A percentile compares a stretch with the other conserved stretches of the same genome.
Evolutionary conservation across 2,888 invertebrate species (phyloP).

Genomic region (Eilema sororculum): DNA sequence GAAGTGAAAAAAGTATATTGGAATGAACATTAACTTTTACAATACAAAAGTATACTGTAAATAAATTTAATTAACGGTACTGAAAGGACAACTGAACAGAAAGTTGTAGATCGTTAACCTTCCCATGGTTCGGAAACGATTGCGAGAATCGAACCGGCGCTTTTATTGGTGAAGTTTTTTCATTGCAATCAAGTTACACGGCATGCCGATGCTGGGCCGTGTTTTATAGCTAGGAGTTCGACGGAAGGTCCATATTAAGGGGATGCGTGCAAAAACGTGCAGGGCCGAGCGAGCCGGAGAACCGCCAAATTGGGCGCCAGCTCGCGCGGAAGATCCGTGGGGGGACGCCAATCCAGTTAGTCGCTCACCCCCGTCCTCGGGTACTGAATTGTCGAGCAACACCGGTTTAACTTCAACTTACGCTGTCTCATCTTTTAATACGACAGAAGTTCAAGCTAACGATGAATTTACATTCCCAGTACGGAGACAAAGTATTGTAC

Average conservation of each 20-base stretch:
- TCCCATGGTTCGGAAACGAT: slow-evolving; percentile 38
- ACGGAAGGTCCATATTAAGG: slow-evolving; percentile 61
- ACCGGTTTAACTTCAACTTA: slow-evolving; percentile 56
- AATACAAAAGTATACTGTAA: slow-evolving; percentile 1
- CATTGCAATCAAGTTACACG: slow-evolving; percentile 51
- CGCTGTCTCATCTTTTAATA: slow-evolving; percentile 55
- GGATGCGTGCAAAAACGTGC: slow-evolving; percentile 75
- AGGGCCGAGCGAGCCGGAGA: slow-evolving; percentile 61
- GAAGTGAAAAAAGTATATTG: too few relatives aligned
- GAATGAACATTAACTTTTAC: background rate
- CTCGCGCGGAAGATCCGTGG: slow-evolving; percentile 68
- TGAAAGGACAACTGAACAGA: slow-evolving; percentile 42
- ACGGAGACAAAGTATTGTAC: slow-evolving; percentile 53
- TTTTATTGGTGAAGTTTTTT: slow-evolving; percentile 58
- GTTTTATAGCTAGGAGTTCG: slow-evolving; percentile 54
- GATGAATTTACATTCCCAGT: slow-evolving; percentile 46
- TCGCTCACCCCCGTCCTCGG: slow-evolving; percentile 51
- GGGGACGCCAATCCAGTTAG: slow-evolving; percentile 67
- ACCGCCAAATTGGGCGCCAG: slow-evolving; percentile 72
- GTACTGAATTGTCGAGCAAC: slow-evolving; percentile 51
- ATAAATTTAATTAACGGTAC: slow-evolving; percentile 45
- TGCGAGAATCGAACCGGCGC: slow-evolving; percentile 50
- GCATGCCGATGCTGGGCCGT: slow-evolving; percentile 44
- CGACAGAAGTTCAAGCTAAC: slow-evolving; percentile 42
- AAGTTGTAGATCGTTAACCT: slow-evolving; percentile 54